A percentile compares a stretch with the other conserved stretches of the same genome.
Evolutionary conservation across 2,888 invertebrate genomes (phyloP).

Genomic region (Chymomyza amoena): DNA sequence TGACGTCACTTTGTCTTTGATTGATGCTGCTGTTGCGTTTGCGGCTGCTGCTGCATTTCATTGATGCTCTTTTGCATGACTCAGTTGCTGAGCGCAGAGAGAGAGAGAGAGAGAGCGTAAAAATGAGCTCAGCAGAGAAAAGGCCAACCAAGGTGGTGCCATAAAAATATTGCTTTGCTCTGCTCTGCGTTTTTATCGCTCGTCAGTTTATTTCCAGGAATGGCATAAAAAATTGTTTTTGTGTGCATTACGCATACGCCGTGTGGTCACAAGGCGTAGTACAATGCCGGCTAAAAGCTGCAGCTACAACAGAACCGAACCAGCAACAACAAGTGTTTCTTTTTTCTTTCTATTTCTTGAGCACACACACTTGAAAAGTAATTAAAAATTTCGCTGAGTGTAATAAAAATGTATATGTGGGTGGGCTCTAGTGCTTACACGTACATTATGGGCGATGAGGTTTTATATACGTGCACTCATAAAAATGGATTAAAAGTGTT

Average conservation of each 20-base stretch:
- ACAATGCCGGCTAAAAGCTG: not conserved
- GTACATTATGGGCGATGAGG: not conserved
- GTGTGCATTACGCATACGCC: slow-evolving; percentile 46
- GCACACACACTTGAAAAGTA: slow-evolving; percentile 25
- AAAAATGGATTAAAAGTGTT: not conserved
- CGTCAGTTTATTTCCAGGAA: not conserved
- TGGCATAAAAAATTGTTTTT: not conserved
- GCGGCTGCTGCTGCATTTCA: slow-evolving; percentile 18
- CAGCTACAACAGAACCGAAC: slow-evolving; percentile 3
- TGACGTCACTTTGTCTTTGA: slow-evolving; percentile 38
- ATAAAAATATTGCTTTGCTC: slow-evolving; percentile 6
- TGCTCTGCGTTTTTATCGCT: slow-evolving; percentile 10
- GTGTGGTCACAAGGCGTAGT: slow-evolving; percentile 28
- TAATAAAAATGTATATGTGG: not conserved
- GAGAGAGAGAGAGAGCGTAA: not conserved
- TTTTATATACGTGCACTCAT: not conserved
- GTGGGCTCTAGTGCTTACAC: not conserved
- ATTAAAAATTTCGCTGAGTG: slow-evolving; percentile 15
- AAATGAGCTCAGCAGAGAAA: not conserved
- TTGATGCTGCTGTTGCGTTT: slow-evolving; percentile 21
- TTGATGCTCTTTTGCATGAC: slow-evolving; percentile 18
- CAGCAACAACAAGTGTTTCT: slow-evolving; percentile 44
- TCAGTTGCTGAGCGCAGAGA: slow-evolving; percentile 14
- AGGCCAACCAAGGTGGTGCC: too few relatives aligned
- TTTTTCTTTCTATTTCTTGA: not conserved